Conservation (phyloP, 1,140 invertebrate genomes). For the Coelopa frigida region DNA sequence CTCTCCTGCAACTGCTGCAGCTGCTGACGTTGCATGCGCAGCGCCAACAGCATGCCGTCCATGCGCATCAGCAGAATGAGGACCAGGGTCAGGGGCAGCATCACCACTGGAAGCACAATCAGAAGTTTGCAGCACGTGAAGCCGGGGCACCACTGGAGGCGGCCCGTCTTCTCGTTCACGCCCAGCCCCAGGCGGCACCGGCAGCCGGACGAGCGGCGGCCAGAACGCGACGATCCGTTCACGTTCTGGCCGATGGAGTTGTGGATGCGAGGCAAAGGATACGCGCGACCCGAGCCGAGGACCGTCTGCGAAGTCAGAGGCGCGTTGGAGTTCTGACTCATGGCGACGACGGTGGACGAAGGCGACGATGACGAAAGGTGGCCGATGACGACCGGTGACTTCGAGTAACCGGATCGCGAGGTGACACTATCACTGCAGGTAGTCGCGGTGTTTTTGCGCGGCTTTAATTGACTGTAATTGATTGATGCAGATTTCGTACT, state of each 20-base stretch:
- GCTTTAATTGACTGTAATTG: no score
- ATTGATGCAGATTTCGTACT: no score
- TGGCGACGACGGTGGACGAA: no score
- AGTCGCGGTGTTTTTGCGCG: no score
- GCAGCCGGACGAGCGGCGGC: conserved; percentile 8
- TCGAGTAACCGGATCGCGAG: no score
- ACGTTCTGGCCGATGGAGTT: not conserved
- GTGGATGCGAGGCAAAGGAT: conserved; percentile 28
- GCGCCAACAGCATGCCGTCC: conserved; percentile 36
- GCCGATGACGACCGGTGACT: no score
- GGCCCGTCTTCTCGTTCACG: conserved; percentile 37
- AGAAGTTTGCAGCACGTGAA: conserved; percentile 39
- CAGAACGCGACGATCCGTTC: not conserved
- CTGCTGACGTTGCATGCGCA: conserved; percentile 22
- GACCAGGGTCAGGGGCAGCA: conserved; percentile 38
- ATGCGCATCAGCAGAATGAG: conserved; percentile 37
- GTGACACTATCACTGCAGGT: no score
- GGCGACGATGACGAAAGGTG: no score
- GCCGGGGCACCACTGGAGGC: conserved; percentile 42
- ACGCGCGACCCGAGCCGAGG: not conserved
- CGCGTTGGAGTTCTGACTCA: conserved; percentile 28
- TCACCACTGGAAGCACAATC: conserved; percentile 38
- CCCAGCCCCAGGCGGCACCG: conserved; percentile 32
- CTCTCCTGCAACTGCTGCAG: conserved; percentile 14
- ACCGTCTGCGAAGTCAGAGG: conserved; percentile 16